These are phyloP conservation scores for Drosophila melanica DNA, from an alignment of 1,140 invertebrate genomes.

Conservation along the genomic window DNA sequence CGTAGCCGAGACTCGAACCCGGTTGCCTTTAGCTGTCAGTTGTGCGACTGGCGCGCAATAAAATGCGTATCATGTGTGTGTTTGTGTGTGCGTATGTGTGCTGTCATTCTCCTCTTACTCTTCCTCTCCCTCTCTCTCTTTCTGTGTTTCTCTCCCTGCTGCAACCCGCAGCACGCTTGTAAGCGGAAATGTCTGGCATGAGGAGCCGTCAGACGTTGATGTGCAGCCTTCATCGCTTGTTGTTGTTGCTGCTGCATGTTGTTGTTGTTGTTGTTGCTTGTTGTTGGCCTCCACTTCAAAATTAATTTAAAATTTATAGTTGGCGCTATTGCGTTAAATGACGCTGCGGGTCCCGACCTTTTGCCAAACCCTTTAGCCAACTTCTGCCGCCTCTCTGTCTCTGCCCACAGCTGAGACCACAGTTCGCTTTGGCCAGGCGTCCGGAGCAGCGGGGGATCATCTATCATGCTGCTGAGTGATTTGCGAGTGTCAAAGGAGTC, in stretches of 20 bases:
- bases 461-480: conserved; percentile 76
- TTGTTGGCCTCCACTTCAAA: conserved; percentile 65
- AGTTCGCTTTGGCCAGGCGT: too few relatives aligned
- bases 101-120: conserved; percentile 2
- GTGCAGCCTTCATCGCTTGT: conserved; percentile 52
- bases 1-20: conserved; percentile 32
- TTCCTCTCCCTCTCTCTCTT: too few relatives aligned
- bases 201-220: conserved; percentile 37
- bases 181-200: conserved; percentile 29
- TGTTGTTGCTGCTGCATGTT: conserved; percentile 5
- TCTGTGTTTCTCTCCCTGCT: too few relatives aligned
- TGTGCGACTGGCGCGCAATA: conserved; percentile 73
- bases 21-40: conserved; percentile 51
- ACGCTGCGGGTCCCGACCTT: conserved; percentile 48
- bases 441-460: conserved; percentile 38
- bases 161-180: background rate
- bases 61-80: conserved; percentile 72
- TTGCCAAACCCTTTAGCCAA: background rate
- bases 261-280: background rate
- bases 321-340: conserved; percentile 79
- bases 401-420: background rate
- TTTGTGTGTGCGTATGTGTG: conserved; percentile 8
- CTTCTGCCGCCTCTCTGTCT: background rate
- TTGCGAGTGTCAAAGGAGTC: conserved; percentile 76
- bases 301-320: conserved; percentile 82